phyloP scores from a whole-genome alignment of 2,888 invertebrate species.

The Tethea ocularis region DNA sequence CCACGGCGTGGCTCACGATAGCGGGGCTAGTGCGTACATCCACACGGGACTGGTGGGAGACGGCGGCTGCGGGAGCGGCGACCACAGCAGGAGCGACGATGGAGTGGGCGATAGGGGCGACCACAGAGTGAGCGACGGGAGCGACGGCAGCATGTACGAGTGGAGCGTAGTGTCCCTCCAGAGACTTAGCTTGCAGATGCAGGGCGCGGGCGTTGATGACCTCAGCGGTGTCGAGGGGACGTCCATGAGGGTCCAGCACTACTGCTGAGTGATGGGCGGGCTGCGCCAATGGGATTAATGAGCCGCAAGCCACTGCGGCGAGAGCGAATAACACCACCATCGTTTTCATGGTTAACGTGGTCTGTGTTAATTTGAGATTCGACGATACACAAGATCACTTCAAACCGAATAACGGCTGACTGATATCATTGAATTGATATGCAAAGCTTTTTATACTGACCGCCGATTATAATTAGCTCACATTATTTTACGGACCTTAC shows the following conservation, averaged over 20 bases:
- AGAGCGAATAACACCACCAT: slow-evolving; percentile 86
- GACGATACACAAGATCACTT: slow-evolving; percentile 68
- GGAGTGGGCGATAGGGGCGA: slow-evolving; percentile 29
- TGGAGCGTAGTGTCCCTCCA: slow-evolving; percentile 63
- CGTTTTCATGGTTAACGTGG: slow-evolving; percentile 60
- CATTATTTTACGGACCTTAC: slow-evolving; percentile 46
- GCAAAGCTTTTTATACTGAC: slow-evolving; percentile 64
- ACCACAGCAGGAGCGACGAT: slow-evolving; percentile 31
- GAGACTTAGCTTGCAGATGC: slow-evolving; percentile 77
- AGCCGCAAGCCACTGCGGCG: slow-evolving; percentile 83
- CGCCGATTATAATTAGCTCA: slow-evolving; percentile 52
- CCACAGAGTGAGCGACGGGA: slow-evolving; percentile 47
- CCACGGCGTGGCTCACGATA: slow-evolving; percentile 39
- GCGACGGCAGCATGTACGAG: slow-evolving; percentile 47
- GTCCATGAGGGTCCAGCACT: slow-evolving; percentile 76
- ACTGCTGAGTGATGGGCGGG: slow-evolving; percentile 73
- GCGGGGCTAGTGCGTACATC: slow-evolving; percentile 57
- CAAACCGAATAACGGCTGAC: slow-evolving; percentile 61
- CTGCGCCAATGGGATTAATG: slow-evolving; percentile 72
- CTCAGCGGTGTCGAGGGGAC: slow-evolving; percentile 78
- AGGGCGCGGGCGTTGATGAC: slow-evolving; percentile 76
- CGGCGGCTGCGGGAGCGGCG: slow-evolving; percentile 36
- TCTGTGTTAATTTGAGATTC: slow-evolving; percentile 52
- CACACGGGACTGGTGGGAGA: slow-evolving; percentile 58
- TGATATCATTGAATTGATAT: slow-evolving; percentile 55